Base-by-base conservation (phyloP, 2,113 vertebrate genomes). In the Halichoeres trimaculatus region DNA sequence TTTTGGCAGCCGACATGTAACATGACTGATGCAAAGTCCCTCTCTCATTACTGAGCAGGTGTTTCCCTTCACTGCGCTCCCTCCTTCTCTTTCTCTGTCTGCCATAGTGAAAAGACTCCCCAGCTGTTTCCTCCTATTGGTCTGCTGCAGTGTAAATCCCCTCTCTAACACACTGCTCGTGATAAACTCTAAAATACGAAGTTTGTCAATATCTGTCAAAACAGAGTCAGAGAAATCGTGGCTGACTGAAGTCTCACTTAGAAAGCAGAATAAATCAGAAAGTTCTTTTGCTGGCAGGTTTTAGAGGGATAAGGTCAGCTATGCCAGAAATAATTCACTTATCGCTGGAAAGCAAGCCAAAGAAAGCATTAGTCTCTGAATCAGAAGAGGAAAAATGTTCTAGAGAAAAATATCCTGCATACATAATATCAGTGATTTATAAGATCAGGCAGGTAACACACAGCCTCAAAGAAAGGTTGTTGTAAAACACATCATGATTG, bases 311-410 rank as follows among this genome's bases (percentile, higher is more conserved):
- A 40, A 45, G 23, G 23, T 19, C 8, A 23, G 48, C 40, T 23
- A 30, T 51, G 58, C 64, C 66, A 67, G 50, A 66, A 26, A 81
- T 51, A 71, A 70, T 74, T 77, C 50, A 85, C 55, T 80, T 77
- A 70, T 24, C 0, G n/a, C 64, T 5, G 12, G 3, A 43, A 20
- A 7, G 23, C 56, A 35, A 57, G 75, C 50, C 71, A 85, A 69
- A 48, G 2, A 52, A 78, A 73, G 19, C 38, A 68, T 67, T 71
- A 58, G 30, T 50, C 13, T 3, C 5, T 24, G 48, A 65, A 51
- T 65, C 8, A 48, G 12, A 64, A 24, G 10, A 63, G 11, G 57
- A 47, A 23, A 53, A 69, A 63, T 43, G 45, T 53, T 53, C 26
- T 48, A n/a, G 36, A 60, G n/a, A 26, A 61, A 35, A 19, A 45